Evolutionary conservation across 2,888 invertebrate species (phyloP).

Genomic region (Linyphia triangularis): DNA sequence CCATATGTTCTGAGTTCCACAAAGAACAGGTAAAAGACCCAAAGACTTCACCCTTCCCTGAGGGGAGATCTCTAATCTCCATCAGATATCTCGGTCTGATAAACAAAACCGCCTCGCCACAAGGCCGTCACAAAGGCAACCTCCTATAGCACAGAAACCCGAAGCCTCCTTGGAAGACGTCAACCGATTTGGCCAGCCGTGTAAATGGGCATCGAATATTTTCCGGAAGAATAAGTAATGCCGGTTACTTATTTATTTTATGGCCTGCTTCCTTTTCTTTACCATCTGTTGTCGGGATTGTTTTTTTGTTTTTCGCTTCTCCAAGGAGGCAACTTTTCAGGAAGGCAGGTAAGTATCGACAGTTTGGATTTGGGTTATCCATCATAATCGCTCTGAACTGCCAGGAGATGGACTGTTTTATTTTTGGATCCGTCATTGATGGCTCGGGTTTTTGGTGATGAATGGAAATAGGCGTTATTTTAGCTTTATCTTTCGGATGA

Average conservation of each 20-base stretch:
- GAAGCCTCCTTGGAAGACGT: not conserved
- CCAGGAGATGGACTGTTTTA: not conserved
- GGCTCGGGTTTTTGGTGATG: not conserved
- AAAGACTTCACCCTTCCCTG: not conserved
- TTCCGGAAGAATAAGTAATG: slow-evolving; percentile 12
- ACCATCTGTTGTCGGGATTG: slow-evolving; percentile 17
- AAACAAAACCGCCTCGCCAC: slow-evolving; percentile 18
- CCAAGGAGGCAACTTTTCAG: not conserved
- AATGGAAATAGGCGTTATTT: not conserved
- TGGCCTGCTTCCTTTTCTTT: not conserved
- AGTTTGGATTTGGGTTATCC: slow-evolving; percentile 25
- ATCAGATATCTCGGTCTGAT: slow-evolving; percentile 40
- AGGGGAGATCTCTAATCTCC: slow-evolving; percentile 39
- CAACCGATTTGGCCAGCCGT: slow-evolving; percentile 35
- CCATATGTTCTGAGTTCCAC: no score
- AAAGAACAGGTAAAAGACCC: not conserved
- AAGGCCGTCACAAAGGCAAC: not conserved
- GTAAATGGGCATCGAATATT: slow-evolving; percentile 53
- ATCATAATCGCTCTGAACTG: not conserved
- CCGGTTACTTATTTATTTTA: not conserved
- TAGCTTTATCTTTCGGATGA: not conserved
- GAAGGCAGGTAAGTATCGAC: slow-evolving; percentile 4
- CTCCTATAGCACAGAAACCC: not conserved
- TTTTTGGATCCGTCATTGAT: not conserved
- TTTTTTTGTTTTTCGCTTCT: not conserved